These are phyloP conservation scores for Pachypanchax playfairii DNA, from an alignment of 2,113 vertebrate genomes.

Conservation along the genomic window DNA sequence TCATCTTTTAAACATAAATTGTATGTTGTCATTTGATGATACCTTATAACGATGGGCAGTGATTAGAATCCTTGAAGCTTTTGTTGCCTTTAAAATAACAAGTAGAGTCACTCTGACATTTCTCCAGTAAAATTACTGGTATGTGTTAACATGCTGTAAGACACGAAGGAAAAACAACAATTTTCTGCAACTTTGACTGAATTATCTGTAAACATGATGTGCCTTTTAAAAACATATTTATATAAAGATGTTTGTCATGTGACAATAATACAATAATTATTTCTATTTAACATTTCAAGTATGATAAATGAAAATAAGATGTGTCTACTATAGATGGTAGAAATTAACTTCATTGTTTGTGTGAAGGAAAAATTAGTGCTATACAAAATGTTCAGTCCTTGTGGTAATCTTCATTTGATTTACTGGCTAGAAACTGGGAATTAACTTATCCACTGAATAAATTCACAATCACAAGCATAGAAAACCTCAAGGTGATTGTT, in stretches of 20 bases:
- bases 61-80: conserved; percentile 55
- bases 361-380: too few relatives aligned
- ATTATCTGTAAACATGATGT: conserved; percentile 9
- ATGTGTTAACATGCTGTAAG: conserved; percentile 9
- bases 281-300: too few relatives aligned
- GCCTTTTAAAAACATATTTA: not conserved
- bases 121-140: conserved; percentile 23
- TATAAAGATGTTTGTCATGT: not conserved
- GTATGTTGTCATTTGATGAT: conserved; percentile 60
- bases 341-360: too few relatives aligned
- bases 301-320: too few relatives aligned
- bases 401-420: too few relatives aligned
- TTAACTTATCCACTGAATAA: not conserved
- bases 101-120: conserved; percentile 39
- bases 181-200: conserved; percentile 15
- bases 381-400: too few relatives aligned
- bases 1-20: conserved; percentile 67
- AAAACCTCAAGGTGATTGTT: too few relatives aligned
- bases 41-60: conserved; percentile 41
- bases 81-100: conserved; percentile 39
- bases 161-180: conserved; percentile 4
- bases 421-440: not conserved
- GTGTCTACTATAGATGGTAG: too few relatives aligned
- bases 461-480: too few relatives aligned
- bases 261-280: not conserved